Conservation (phyloP, 1,140 invertebrate genomes). For the Drosophila arawakana region DNA sequence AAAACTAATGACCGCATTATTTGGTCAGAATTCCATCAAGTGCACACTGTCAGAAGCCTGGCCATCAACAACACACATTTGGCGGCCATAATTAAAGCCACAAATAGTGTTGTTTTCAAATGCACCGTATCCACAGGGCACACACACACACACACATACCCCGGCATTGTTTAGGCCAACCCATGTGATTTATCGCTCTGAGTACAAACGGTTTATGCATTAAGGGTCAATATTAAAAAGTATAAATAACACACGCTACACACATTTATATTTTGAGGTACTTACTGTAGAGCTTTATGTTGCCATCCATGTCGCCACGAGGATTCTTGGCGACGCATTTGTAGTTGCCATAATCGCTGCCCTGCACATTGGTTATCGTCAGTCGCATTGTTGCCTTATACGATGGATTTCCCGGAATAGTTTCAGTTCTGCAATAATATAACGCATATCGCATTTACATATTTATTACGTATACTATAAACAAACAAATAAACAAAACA, state of each 20-base stretch:
- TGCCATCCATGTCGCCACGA: constrained; percentile 95
- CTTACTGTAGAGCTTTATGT: constrained; percentile 96
- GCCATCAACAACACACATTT: constrained; percentile 39
- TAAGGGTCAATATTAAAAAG: constrained; percentile 61
- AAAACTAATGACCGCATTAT: constrained; percentile 35
- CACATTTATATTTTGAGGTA: constrained; percentile 84
- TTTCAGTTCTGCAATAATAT: constrained; percentile 85
- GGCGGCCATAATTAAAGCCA: constrained; percentile 67
- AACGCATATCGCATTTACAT: not conserved
- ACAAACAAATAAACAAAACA: not conserved
- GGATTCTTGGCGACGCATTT: constrained; percentile 97
- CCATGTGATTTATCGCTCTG: constrained; percentile 53
- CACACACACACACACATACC: constrained; percentile 5
- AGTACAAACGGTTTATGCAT: constrained; percentile 10
- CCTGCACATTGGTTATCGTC: constrained; percentile 90
- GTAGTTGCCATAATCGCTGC: constrained; percentile 93
- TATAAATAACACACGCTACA: constrained; percentile 61
- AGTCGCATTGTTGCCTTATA: constrained; percentile 95
- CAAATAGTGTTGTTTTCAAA: constrained; percentile 66
- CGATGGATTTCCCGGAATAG: constrained; percentile 88
- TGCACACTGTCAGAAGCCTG: constrained; percentile 17
- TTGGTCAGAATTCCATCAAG: constrained; percentile 22
- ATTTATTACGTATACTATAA: not conserved
- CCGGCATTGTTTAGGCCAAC: constrained; percentile 22
- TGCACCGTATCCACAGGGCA: constrained; percentile 21